Conservation (phyloP, 1,140 invertebrate genomes). For the Eriocheir sinensis region DNA sequence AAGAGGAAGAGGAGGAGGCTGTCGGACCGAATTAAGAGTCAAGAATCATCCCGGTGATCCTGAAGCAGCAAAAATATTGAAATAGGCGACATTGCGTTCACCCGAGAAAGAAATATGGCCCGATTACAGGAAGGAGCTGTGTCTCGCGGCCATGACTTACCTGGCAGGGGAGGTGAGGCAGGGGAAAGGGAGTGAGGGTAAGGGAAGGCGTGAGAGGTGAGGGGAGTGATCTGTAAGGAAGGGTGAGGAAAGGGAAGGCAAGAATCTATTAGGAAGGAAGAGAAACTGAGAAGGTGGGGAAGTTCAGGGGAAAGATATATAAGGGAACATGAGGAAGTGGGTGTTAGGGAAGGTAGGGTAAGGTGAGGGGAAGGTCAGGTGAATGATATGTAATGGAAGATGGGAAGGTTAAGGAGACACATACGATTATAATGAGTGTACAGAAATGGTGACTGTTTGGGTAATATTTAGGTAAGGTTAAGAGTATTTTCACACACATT, state of each 20-base stretch:
- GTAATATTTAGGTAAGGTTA: no score
- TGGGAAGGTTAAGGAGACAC: neutral
- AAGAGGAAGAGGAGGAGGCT: neutral
- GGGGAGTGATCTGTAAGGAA: no score
- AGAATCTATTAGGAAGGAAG: neutral
- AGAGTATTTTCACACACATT: no score
- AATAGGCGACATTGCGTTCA: neutral
- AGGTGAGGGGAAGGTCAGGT: no score
- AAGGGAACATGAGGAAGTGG: no score
- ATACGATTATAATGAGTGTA: no score
- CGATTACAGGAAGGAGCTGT: neutral
- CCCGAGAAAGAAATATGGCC: neutral
- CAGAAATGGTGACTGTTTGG: no score
- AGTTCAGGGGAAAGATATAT: no score
- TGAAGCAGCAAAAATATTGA: slow-evolving; percentile 15
- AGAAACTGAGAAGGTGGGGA: neutral
- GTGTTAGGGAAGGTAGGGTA: no score
- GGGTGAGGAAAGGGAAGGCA: neutral
- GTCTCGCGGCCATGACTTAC: neutral
- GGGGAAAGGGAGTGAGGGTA: no score
- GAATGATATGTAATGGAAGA: neutral
- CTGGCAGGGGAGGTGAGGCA: neutral
- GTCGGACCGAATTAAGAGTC: neutral
- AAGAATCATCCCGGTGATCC: neutral
- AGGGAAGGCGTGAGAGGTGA: neutral